phyloP scores from a whole-genome alignment of 2,888 invertebrate species.

The Apamea monoglypha region DNA sequence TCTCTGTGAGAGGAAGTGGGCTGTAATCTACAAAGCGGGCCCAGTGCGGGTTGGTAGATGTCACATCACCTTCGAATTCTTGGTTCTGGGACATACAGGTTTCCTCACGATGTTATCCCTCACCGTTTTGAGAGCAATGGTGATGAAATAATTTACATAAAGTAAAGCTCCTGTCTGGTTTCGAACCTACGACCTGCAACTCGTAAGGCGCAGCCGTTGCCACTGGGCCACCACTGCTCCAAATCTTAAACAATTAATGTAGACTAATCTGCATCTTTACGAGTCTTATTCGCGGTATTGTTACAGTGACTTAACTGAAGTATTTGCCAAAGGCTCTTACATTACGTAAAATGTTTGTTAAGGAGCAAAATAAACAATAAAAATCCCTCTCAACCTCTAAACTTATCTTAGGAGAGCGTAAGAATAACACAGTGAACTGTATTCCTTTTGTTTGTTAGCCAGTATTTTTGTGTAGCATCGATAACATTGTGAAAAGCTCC shows the following conservation, averaged over 20 bases:
- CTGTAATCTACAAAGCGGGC: too few species aligned
- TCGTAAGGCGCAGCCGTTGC: too few species aligned
- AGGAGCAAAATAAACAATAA: slow-evolving; percentile 46
- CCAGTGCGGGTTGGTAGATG: too few species aligned
- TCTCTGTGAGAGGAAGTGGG: too few species aligned
- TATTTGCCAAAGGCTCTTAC: slow-evolving; percentile 1
- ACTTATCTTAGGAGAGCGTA: slow-evolving; percentile 62
- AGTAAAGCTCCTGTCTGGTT: too few species aligned
- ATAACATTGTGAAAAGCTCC: slow-evolving; percentile 80
- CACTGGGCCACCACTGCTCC: too few species aligned
- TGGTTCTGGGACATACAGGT: too few species aligned
- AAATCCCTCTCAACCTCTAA: slow-evolving; percentile 53
- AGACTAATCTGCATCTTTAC: neutral
- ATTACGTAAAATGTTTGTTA: slow-evolving; percentile 28
- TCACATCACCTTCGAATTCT: too few species aligned
- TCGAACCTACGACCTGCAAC: too few species aligned
- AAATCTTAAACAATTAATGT: neutral
- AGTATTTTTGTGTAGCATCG: slow-evolving; percentile 77
- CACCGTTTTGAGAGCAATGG: neutral
- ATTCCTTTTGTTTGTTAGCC: slow-evolving; percentile 76
- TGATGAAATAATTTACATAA: too few species aligned
- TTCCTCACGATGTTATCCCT: too few species aligned
- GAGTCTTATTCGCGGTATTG: neutral
- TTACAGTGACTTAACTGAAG: neutral
- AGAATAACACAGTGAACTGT: slow-evolving; percentile 63